phyloP scores from a whole-genome alignment of 1,140 invertebrate species.

The Lepidurus couesii region DNA sequence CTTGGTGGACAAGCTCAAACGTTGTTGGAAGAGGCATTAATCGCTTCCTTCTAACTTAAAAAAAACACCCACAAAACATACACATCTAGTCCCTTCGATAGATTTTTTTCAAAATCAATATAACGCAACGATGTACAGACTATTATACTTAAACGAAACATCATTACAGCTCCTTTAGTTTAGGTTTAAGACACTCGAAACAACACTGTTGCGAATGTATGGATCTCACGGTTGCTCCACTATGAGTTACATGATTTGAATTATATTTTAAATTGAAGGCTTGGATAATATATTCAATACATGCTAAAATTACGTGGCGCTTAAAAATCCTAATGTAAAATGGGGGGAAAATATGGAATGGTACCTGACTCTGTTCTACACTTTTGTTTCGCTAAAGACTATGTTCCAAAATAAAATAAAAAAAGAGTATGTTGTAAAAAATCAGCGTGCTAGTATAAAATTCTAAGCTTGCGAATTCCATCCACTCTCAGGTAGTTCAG shows the following conservation, averaged over 20 bases:
- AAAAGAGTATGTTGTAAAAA: not conserved
- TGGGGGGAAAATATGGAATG: not conserved
- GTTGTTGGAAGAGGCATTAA: slow-evolving; percentile 19
- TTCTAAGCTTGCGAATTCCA: slow-evolving; percentile 9
- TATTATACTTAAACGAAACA: not conserved
- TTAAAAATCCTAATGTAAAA: not conserved
- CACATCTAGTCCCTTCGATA: not conserved
- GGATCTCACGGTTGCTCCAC: not conserved
- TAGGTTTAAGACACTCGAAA: not conserved
- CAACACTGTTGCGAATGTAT: not conserved
- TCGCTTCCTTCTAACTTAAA: not conserved
- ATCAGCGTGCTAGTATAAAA: not conserved
- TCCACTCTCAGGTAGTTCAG: slow-evolving; percentile 13
- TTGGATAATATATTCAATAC: slow-evolving; percentile 15
- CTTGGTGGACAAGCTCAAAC: slow-evolving; percentile 17
- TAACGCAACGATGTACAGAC: not conserved
- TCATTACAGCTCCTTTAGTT: not conserved
- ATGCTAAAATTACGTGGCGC: not conserved
- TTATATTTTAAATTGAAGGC: not conserved
- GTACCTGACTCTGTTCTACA: not conserved
- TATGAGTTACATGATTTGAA: not conserved
- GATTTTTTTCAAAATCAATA: not conserved
- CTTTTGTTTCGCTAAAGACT: not conserved
- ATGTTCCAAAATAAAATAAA: not conserved
- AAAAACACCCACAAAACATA: not conserved